phyloP scores from a whole-genome alignment of 2,797 vertebrate species.

The Sparidentex hasta region DNA sequence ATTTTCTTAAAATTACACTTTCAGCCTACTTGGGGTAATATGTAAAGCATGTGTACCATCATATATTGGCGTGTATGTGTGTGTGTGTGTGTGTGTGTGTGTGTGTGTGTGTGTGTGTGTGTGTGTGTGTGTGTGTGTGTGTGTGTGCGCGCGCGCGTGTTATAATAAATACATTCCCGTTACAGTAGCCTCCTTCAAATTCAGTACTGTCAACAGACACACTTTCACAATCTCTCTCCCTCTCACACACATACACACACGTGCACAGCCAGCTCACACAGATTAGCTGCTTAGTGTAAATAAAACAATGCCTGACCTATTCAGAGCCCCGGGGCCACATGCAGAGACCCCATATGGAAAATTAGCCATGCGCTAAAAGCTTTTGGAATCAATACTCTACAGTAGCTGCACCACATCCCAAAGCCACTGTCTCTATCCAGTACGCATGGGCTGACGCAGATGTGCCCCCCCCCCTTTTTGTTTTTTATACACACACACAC shows the following conservation, averaged over 20 bases:
- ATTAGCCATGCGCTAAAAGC: slow-evolving; percentile 78
- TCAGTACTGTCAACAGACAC: slow-evolving; percentile 11
- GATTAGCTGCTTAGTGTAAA: slow-evolving; percentile 71
- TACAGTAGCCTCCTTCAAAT: slow-evolving; percentile 2
- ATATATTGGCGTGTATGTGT: background rate
- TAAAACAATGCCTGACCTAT: slow-evolving; percentile 65
- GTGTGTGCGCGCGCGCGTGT: background rate
- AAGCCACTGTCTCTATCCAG: slow-evolving; percentile 57
- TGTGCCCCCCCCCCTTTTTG: slow-evolving; percentile 7
- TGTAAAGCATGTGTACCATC: background rate
- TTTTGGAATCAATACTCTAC: slow-evolving; percentile 79
- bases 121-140: no score
- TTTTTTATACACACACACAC: background rate
- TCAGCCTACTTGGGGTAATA: background rate
- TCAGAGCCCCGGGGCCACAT: slow-evolving; percentile 55
- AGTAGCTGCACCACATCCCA: slow-evolving; percentile 67
- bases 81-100: background rate
- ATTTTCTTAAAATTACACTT: background rate
- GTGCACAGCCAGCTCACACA: slow-evolving; percentile 46
- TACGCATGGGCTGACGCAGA: slow-evolving; percentile 61
- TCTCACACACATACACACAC: slow-evolving; percentile 23
- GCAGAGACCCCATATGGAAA: slow-evolving; percentile 75
- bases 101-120: background rate
- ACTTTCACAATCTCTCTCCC: slow-evolving; percentile 8
- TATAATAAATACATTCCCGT: background rate